phyloP scores from a whole-genome alignment of 2,113 vertebrate species.

The Desmodus rotundus region DNA sequence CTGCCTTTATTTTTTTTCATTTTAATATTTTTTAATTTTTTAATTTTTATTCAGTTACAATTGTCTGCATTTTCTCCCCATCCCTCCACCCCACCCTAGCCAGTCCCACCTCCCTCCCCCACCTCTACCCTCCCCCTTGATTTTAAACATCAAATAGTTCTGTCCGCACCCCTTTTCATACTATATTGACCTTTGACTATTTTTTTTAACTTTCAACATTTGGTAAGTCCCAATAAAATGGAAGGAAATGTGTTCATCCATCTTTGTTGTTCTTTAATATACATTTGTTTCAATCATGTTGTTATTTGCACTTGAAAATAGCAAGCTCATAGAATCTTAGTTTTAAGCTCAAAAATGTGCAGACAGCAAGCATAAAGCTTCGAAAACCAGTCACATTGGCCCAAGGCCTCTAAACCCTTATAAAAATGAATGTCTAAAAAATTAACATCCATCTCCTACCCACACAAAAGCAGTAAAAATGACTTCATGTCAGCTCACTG shows the following conservation, averaged over 20 bases:
- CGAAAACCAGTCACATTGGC: not conserved
- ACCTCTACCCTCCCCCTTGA: too few relatives aligned
- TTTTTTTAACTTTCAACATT: constrained; percentile 33
- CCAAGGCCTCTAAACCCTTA: not conserved
- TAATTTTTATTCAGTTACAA: too few relatives aligned
- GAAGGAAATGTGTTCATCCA: constrained; percentile 60
- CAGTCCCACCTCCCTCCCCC: too few relatives aligned
- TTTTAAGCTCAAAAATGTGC: constrained; percentile 45
- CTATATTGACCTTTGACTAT: constrained; percentile 5
- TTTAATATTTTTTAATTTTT: too few relatives aligned
- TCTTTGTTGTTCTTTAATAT: constrained; percentile 70
- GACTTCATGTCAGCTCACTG: not conserved
- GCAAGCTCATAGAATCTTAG: constrained; percentile 30
- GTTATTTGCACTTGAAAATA: constrained; percentile 49
- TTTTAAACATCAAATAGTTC: constrained; percentile 25
- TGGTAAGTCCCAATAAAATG: constrained; percentile 52
- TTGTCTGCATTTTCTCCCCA: too few relatives aligned
- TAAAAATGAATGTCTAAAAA: constrained; percentile 40
- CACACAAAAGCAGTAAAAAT: constrained; percentile 26
- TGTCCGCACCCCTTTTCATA: not conserved
- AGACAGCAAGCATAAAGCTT: not conserved
- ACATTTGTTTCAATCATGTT: constrained; percentile 69
- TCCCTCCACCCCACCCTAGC: too few relatives aligned
- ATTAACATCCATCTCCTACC: not conserved
- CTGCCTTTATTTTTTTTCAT: too few relatives aligned